phyloP scores from a whole-genome alignment of 1,140 invertebrate species.

The Aricia agestis region DNA sequence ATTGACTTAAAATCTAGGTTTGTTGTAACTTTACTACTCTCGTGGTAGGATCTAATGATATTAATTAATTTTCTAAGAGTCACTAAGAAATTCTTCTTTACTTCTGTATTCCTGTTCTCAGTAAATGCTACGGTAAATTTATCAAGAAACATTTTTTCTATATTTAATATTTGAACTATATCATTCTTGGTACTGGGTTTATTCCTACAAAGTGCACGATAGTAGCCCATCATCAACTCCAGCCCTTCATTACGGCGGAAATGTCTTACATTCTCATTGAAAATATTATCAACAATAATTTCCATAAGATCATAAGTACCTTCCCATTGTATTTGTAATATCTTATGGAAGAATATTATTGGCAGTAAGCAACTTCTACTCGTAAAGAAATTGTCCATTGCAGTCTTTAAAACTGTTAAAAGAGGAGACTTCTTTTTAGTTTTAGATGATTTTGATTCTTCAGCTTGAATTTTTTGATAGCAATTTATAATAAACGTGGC shows the following conservation, averaged over 20 bases:
- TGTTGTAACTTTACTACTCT: conserved; percentile 49
- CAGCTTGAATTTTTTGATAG: conserved; percentile 65
- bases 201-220: conserved; percentile 72
- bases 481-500: conserved; percentile 81
- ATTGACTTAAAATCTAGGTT: conserved; percentile 50
- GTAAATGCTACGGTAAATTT: conserved; percentile 36
- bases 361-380: conserved; percentile 80
- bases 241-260: conserved; percentile 81
- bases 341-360: conserved; percentile 79
- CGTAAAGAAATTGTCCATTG: conserved; percentile 77
- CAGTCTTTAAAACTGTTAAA: conserved; percentile 71
- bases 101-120: conserved; percentile 43
- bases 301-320: conserved; percentile 77
- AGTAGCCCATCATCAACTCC: conserved; percentile 79
- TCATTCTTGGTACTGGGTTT: conserved; percentile 41
- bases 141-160: conserved; percentile 48
- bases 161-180: conserved; percentile 34
- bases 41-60: conserved; percentile 54
- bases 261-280: conserved; percentile 77
- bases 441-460: conserved; percentile 45
- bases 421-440: conserved; percentile 61
- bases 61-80: conserved; percentile 58
- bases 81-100: conserved; percentile 57
- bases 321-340: conserved; percentile 79
- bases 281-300: conserved; percentile 78